Evolutionary conservation across 2,888 invertebrate genomes (phyloP).

Genomic region (Spodoptera exigua): DNA sequence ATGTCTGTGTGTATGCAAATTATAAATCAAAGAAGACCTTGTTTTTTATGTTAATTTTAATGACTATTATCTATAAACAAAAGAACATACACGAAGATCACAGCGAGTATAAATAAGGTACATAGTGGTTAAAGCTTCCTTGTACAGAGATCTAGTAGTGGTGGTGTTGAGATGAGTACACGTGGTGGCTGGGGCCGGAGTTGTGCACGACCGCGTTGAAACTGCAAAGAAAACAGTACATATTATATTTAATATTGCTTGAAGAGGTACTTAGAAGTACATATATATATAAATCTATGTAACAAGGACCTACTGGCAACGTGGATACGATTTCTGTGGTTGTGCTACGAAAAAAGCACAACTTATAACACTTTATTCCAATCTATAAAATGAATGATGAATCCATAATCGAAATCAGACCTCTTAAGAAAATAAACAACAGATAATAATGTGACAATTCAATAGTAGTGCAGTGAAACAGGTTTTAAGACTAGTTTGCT

Average conservation of each 20-base stretch:
- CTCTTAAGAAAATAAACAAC: conserved; percentile 68
- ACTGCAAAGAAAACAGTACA: conserved; percentile 70
- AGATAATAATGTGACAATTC: conserved; percentile 46
- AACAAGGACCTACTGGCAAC: no score
- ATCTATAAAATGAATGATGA: no score
- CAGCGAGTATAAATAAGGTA: conserved; percentile 77
- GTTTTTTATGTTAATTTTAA: conserved; percentile 57
- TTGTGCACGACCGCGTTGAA: conserved; percentile 87
- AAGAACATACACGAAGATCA: conserved; percentile 72
- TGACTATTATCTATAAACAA: conserved; percentile 65
- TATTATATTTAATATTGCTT: no score
- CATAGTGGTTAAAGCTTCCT: conserved; percentile 58
- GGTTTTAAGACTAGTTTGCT: conserved; percentile 58
- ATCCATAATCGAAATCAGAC: no score
- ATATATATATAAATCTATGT: no score
- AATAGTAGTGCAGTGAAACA: conserved; percentile 45
- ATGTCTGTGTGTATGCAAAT: not conserved
- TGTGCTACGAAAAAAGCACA: no score
- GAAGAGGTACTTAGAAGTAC: no score
- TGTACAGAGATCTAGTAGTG: conserved; percentile 70
- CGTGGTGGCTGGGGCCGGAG: conserved; percentile 85
- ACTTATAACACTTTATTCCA: no score
- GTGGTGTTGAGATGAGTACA: conserved; percentile 81
- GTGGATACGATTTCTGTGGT: no score
- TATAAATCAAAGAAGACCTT: conserved; percentile 15